These are phyloP conservation scores for Amiota minor DNA, from an alignment of 2,888 invertebrate genomes.

Conservation along the genomic window DNA sequence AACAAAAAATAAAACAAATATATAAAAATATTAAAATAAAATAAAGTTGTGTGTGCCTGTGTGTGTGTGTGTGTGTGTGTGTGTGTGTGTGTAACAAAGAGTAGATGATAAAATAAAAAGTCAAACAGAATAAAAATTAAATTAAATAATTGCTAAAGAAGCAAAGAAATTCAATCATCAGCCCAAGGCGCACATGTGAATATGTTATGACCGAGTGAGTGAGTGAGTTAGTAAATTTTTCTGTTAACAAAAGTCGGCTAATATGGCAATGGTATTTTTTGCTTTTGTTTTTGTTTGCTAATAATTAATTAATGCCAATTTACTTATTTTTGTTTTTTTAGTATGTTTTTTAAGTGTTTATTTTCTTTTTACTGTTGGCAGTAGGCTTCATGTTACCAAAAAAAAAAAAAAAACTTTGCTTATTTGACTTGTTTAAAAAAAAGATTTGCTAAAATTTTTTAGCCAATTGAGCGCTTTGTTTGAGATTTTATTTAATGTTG, in stretches of 20 bases:
- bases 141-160: neutral
- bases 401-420: slow-evolving; percentile 1
- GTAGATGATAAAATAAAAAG: neutral
- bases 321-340: neutral
- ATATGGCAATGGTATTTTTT: slow-evolving; percentile 12
- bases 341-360: too few species aligned
- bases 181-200: neutral
- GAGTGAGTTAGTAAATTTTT: neutral
- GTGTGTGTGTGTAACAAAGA: neutral
- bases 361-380: neutral
- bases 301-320: too few species aligned
- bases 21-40: too few species aligned
- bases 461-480: neutral
- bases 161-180: neutral
- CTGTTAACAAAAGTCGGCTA: neutral
- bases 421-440: too few species aligned
- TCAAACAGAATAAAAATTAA: neutral
- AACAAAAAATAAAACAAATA: too few species aligned
- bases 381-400: slow-evolving; percentile 10
- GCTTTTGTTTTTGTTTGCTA: neutral
- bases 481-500: too few species aligned
- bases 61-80: too few species aligned
- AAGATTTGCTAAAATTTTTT: neutral
- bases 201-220: neutral
- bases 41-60: too few species aligned